Evolutionary conservation across 2,797 vertebrate genomes (phyloP).

Genomic region (Xenops minutus): DNA sequence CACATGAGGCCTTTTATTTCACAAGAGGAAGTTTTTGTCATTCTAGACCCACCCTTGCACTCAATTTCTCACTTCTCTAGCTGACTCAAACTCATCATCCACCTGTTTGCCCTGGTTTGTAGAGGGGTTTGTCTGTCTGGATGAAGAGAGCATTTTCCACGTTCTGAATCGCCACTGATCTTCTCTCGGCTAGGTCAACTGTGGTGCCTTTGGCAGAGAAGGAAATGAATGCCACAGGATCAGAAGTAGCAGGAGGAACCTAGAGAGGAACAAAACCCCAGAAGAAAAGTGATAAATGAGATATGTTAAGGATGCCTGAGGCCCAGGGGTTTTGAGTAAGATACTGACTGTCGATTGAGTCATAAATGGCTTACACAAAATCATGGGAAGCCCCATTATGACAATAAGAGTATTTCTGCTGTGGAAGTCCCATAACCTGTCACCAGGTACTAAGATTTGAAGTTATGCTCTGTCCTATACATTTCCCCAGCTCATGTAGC

Average conservation of each 20-base stretch:
- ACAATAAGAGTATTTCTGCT: neutral
- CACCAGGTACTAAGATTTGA: neutral
- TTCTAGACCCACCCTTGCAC: neutral
- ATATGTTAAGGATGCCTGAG: neutral
- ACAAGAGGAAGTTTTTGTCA: neutral
- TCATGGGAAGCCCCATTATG: neutral
- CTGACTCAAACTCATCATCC: neutral
- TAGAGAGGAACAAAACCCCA: neutral
- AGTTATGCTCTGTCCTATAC: neutral
- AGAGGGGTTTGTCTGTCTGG: conserved; percentile 73
- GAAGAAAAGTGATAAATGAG: neutral
- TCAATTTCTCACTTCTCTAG: neutral
- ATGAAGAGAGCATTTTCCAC: conserved; percentile 52
- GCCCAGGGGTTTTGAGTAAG: neutral
- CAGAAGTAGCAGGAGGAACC: conserved; percentile 46
- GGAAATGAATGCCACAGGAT: conserved; percentile 66
- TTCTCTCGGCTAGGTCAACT: conserved; percentile 48
- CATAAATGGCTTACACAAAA: neutral
- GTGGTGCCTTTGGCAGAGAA: conserved; percentile 60
- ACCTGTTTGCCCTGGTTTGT: conserved; percentile 71
- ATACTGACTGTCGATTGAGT: neutral
- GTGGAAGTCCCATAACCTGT: neutral
- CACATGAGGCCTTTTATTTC: neutral
- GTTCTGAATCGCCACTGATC: conserved; percentile 55
- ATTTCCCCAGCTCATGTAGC: neutral